These are phyloP conservation scores for Eumaeus atala DNA, from an alignment of 1,140 invertebrate genomes.

Conservation along the genomic window DNA sequence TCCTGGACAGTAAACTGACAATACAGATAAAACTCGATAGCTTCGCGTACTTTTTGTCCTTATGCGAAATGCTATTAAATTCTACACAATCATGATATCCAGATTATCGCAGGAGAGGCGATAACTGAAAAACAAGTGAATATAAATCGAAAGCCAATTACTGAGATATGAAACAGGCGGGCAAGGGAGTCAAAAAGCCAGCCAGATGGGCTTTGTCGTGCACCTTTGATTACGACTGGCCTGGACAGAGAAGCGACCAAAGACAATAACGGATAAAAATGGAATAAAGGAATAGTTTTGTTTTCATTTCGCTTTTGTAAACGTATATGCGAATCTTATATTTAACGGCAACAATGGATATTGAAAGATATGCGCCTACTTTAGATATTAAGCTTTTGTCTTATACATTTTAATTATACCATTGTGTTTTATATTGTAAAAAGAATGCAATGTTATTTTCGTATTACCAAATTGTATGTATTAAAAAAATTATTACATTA, in stretches of 20 bases:
- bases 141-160: conserved; percentile 62
- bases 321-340: conserved; percentile 30
- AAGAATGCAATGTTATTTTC: background rate
- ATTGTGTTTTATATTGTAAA: conserved; percentile 5
- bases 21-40: too few species aligned
- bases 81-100: conserved; percentile 5
- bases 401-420: conserved; percentile 1
- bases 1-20: too few species aligned
- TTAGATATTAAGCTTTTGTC: conserved; percentile 13
- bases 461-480: conserved; percentile 1
- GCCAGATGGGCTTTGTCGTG: conserved; percentile 47
- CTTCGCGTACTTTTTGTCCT: background rate
- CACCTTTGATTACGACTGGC: conserved; percentile 54
- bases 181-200: conserved; percentile 51
- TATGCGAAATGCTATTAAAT: conserved; percentile 18
- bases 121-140: conserved; percentile 28
- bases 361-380: conserved; percentile 16
- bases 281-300: conserved; percentile 43
- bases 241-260: conserved; percentile 33
- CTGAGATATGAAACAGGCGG: conserved; percentile 46
- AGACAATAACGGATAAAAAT: conserved; percentile 50
- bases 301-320: conserved; percentile 37
- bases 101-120: conserved; percentile 25
- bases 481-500: background rate
- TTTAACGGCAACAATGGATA: conserved; percentile 25